Evolutionary conservation across 2,113 vertebrate genomes (phyloP).

Genomic region (Equus przewalskii): DNA sequence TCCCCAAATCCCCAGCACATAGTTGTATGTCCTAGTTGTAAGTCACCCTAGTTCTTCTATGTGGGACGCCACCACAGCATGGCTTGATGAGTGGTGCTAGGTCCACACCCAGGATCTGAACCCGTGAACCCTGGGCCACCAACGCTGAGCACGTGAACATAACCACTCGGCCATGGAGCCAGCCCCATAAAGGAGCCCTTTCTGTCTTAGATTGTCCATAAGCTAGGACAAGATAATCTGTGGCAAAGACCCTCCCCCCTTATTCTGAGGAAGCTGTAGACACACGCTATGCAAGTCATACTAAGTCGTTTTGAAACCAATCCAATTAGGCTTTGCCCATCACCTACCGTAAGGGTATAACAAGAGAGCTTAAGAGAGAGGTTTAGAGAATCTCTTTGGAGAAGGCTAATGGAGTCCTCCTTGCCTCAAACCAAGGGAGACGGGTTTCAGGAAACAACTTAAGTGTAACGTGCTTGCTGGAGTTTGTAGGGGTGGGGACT

Average conservation of each 20-base stretch:
- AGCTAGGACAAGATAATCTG: background rate
- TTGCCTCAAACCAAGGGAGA: background rate
- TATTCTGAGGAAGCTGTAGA: background rate
- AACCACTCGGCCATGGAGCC: no score
- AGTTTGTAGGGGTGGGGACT: background rate
- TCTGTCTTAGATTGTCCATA: background rate
- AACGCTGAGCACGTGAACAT: no score
- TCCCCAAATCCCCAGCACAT: no score
- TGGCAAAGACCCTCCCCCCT: background rate
- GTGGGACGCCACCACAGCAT: no score
- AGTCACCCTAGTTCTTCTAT: no score
- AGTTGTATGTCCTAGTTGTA: no score
- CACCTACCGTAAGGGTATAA: background rate
- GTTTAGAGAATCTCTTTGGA: background rate
- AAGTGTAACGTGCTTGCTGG: background rate
- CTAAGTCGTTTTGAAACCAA: background rate
- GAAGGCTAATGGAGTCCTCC: background rate
- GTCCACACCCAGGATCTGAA: no score
- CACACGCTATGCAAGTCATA: rapidly evolving
- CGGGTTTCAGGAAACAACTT: background rate
- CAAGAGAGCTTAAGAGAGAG: background rate
- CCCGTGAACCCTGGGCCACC: no score
- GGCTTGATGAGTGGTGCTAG: no score
- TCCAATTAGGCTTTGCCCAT: no score
- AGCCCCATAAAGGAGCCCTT: background rate